Evolutionary conservation across 1,140 invertebrate genomes (phyloP).

Genomic region (Trypoxylus dichotomus): DNA sequence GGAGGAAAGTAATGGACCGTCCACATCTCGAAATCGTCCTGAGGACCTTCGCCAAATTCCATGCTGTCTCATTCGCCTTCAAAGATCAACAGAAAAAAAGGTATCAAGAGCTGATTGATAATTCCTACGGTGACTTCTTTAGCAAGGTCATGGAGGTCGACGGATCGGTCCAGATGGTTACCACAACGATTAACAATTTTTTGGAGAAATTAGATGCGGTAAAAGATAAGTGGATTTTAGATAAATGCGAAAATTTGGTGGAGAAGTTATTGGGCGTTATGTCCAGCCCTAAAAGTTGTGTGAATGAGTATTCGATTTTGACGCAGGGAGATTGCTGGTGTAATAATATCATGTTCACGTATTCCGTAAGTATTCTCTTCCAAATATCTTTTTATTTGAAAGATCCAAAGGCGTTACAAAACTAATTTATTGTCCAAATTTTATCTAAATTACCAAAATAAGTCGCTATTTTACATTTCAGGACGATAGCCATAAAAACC

Average conservation of each 20-base stretch:
- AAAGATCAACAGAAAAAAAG: constrained; percentile 50
- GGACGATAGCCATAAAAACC: constrained; percentile 44
- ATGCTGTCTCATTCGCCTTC: constrained; percentile 58
- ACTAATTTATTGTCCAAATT: too few species aligned
- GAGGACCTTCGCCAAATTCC: constrained; percentile 57
- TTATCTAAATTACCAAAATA: too few species aligned
- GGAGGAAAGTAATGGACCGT: constrained; percentile 53
- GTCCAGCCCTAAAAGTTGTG: background rate
- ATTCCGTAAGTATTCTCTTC: constrained; percentile 43
- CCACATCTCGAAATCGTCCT: constrained; percentile 55
- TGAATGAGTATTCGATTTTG: constrained; percentile 46
- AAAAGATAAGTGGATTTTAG: background rate
- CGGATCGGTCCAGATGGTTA: background rate
- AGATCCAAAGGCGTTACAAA: background rate
- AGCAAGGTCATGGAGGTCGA: background rate
- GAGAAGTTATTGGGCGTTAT: background rate
- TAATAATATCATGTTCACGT: constrained; percentile 61
- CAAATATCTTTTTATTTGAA: background rate
- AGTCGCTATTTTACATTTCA: background rate
- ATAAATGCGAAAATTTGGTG: background rate
- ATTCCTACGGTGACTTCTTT: background rate
- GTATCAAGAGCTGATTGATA: background rate
- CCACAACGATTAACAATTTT: background rate
- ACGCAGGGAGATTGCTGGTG: constrained; percentile 61
- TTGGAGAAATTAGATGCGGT: background rate